phyloP scores from a whole-genome alignment of 2,888 invertebrate species.

The Camponotus fellah region DNA sequence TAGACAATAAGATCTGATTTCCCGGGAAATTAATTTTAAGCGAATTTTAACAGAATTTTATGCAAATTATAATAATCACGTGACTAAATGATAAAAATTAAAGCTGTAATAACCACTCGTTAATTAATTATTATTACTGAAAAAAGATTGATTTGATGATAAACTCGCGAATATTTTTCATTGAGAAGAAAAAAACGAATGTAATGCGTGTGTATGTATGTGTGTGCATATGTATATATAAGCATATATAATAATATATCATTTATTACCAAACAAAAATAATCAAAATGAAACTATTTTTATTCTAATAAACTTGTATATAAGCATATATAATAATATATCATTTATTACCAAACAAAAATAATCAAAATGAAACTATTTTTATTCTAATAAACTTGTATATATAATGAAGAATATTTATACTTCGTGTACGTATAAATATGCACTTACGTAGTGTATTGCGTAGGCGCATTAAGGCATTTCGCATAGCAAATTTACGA shows the following conservation, averaged over 20 bases:
- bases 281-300: neutral
- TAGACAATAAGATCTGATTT: slow-evolving; percentile 22
- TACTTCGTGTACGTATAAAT: slow-evolving; percentile 31
- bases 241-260: neutral
- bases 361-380: neutral
- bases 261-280: neutral
- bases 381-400: neutral
- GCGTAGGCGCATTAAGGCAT: slow-evolving; percentile 22
- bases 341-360: neutral
- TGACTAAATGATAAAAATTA: neutral
- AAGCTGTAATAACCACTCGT: neutral
- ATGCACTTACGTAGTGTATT: slow-evolving; percentile 17
- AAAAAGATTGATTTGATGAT: neutral
- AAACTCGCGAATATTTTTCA: neutral
- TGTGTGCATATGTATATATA: neutral
- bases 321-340: too few relatives aligned
- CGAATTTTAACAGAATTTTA: neutral
- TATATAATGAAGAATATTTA: slow-evolving; percentile 1
- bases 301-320: neutral
- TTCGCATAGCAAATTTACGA: slow-evolving; percentile 32
- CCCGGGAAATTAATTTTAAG: neutral
- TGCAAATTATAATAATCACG: neutral
- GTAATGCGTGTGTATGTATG: neutral
- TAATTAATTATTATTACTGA: neutral
- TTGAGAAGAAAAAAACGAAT: neutral